Evolutionary conservation across 2,888 invertebrate genomes (phyloP), one percentile per base, ranked within the genome.

Genomic region (Cephus nigrinus): DNA sequence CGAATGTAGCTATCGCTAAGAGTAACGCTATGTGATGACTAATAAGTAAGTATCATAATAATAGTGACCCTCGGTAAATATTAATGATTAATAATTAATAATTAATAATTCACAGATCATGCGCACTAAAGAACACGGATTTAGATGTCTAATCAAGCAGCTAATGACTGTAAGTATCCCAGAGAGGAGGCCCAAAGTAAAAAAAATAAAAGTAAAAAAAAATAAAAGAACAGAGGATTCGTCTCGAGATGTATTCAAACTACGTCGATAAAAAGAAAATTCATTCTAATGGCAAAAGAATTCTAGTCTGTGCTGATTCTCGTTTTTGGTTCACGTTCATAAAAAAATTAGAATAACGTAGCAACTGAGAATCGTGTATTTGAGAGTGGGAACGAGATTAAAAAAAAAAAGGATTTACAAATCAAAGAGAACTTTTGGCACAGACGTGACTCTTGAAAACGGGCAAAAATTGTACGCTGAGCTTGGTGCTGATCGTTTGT

Each of bases 71-170:
- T 55, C 55, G 9, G 55, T 55, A 55, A 55, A 55, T 9, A 68
- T 30, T 68, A 73, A 73, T 69, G 12, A 69, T 34, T 74, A 12
- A 78, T 78, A 76, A 76, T 76, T 23, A 68, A 76, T 83, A 88
- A 88, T 76, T 23, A 68, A 76, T 83, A 88, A 88, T 86, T 89
- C 87, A 91, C 89, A 89, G 84, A 90, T 87, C 90, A 91, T 91
- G 91, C 91, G 89, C 88, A 87, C 88, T 90, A 90, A 87, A 81
- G 34, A 76, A 88, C 86, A 88, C 85, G 85, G 84, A 85, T 84
- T 76, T 83, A 83, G 82, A 82, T 85, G 85, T 86, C 88, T 88
- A 88, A 79, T 86, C 82, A 90, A 90, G 90, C 90, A 86, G 84
- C 85, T 88, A 87, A 82, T 84, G 84, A 86, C 80, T 84, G 81